These are phyloP conservation scores for Tetrax tetrax DNA, from an alignment of 2,113 vertebrate genomes.

Conservation along the genomic window DNA sequence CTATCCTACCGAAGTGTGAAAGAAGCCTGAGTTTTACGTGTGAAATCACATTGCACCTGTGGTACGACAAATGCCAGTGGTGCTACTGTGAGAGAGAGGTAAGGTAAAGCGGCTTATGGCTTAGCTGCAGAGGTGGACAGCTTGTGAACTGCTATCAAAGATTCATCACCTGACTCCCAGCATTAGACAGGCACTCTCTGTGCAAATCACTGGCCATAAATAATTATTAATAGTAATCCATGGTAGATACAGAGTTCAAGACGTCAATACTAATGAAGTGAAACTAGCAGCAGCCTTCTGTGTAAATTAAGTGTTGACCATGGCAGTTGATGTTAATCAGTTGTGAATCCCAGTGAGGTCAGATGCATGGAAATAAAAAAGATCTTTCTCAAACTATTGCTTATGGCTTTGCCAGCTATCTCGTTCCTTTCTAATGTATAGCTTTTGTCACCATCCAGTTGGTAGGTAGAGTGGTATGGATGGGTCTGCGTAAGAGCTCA, in stretches of 20 bases:
- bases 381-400: background rate
- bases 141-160: background rate
- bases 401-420: background rate
- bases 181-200: background rate
- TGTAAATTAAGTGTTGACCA: conserved; percentile 1
- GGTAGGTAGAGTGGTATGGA: background rate
- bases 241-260: background rate
- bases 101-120: background rate
- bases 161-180: background rate
- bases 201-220: background rate
- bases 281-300: conserved; percentile 19
- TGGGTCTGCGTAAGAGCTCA: background rate
- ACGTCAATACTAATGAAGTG: conserved; percentile 42
- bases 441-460: background rate
- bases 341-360: conserved; percentile 8
- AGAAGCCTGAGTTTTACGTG: background rate
- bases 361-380: conserved; percentile 17
- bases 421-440: background rate
- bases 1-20: background rate
- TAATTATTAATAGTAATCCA: conserved; percentile 40
- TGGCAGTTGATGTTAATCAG: conserved; percentile 25
- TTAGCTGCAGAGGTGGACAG: background rate
- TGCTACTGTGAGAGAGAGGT: background rate
- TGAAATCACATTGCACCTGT: background rate
- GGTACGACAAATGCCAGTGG: background rate